Evolutionary conservation across 2,113 vertebrate species (phyloP).

Genomic region (Tychaedon coryphoeus): DNA sequence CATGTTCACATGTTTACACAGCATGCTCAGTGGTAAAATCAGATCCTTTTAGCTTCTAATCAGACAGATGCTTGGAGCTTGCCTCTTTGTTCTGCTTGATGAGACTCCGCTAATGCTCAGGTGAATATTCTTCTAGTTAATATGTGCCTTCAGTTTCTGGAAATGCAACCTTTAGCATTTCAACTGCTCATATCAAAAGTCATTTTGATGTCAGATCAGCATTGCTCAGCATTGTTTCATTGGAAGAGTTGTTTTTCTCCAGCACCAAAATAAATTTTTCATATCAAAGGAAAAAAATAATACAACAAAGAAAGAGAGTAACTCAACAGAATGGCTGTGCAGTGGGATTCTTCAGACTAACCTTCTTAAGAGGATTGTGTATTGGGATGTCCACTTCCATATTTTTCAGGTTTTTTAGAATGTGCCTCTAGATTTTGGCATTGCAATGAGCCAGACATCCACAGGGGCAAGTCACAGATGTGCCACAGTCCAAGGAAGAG

Average conservation of each 20-base stretch:
- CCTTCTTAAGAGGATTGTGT: neutral
- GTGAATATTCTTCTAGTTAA: neutral
- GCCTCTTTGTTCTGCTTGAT: neutral
- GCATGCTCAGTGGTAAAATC: neutral
- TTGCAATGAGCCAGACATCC: neutral
- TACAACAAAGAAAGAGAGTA: neutral
- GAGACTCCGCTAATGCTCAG: neutral
- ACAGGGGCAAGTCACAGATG: neutral
- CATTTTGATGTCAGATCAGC: conserved; percentile 15
- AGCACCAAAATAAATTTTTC: neutral
- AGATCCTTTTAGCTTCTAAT: conserved; percentile 19
- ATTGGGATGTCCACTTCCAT: neutral
- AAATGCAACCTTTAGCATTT: conserved; percentile 25
- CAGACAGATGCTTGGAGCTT: neutral
- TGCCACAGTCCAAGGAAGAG: neutral
- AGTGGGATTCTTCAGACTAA: neutral
- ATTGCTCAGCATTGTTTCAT: neutral
- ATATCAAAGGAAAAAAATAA: neutral
- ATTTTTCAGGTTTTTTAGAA: neutral
- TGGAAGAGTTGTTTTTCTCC: neutral
- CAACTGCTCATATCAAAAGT: neutral
- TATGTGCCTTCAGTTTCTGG: conserved; percentile 7
- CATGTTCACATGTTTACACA: neutral
- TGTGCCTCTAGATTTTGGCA: neutral
- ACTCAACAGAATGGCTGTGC: neutral